These are phyloP conservation scores for Paedocypris sp. DNA, from an alignment of 2,113 vertebrate genomes.

Conservation along the genomic window DNA sequence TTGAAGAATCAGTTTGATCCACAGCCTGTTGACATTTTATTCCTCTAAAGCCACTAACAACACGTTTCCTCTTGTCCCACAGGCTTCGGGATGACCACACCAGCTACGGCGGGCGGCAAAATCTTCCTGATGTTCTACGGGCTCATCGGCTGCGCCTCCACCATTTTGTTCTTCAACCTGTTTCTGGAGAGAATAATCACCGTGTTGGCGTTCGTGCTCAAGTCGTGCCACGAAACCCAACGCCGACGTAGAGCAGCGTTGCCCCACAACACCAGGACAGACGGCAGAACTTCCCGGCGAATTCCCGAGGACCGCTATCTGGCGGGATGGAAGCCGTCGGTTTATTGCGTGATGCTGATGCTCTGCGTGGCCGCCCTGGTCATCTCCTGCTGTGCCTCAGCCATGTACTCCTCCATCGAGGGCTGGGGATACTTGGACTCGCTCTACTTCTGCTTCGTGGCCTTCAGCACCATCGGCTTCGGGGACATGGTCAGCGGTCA, in stretches of 20 bases:
- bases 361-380: slow-evolving; percentile 76
- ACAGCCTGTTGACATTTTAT: background rate
- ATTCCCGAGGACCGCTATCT: slow-evolving; percentile 55
- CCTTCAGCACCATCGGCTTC: slow-evolving; percentile 95
- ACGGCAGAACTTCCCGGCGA: slow-evolving; percentile 34
- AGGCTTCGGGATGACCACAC: slow-evolving; percentile 97
- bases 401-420: slow-evolving; percentile 81
- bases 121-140: slow-evolving; percentile 93
- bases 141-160: slow-evolving; percentile 85
- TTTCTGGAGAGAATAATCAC: slow-evolving; percentile 94
- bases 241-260: slow-evolving; percentile 63
- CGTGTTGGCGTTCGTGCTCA: slow-evolving; percentile 76
- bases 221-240: slow-evolving; percentile 70
- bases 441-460: slow-evolving; percentile 95
- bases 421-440: slow-evolving; percentile 94
- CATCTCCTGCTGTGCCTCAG: slow-evolving; percentile 87
- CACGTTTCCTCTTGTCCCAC: slow-evolving; percentile 19
- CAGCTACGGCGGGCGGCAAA: slow-evolving; percentile 81
- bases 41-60: background rate
- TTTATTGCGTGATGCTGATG: slow-evolving; percentile 92
- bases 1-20: background rate
- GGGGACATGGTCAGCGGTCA: slow-evolving; percentile 96
- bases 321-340: slow-evolving; percentile 88
- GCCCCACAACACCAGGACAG: slow-evolving; percentile 41
- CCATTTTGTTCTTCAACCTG: slow-evolving; percentile 94